Conservation (phyloP, 2,797 vertebrate species). For the Gymnocypris eckloni region DNA sequence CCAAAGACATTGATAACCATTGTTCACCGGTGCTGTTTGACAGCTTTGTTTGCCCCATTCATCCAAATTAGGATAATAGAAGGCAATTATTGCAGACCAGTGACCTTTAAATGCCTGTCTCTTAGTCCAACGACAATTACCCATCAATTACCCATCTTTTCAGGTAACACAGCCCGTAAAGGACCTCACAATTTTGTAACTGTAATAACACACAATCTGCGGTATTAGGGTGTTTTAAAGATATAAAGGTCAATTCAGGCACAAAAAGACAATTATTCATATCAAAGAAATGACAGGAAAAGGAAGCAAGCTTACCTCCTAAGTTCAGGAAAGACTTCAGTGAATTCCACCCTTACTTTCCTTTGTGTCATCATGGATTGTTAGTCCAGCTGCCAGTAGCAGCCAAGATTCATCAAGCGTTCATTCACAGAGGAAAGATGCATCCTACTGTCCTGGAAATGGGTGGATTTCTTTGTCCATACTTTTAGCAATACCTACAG, state of each 20-base stretch:
- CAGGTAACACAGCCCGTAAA: background rate
- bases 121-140: conserved; percentile 35
- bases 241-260: background rate
- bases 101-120: conserved; percentile 58
- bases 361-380: conserved; percentile 24
- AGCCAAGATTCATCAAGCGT: conserved; percentile 16
- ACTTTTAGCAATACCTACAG: background rate
- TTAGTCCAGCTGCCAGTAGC: conserved; percentile 35
- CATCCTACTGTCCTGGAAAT: conserved; percentile 11
- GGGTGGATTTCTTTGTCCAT: background rate
- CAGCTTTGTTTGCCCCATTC: conserved; percentile 68
- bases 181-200: conserved; percentile 8
- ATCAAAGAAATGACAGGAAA: conserved; percentile 38
- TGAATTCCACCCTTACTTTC: conserved; percentile 27
- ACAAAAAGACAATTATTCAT: background rate
- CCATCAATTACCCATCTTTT: conserved; percentile 48
- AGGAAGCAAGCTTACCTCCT: background rate
- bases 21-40: conserved; percentile 57
- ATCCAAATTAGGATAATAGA: conserved; percentile 67
- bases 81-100: conserved; percentile 66
- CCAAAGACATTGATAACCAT: conserved; percentile 53
- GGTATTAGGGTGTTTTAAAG: conserved; percentile 15
- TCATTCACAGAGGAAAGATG: conserved; percentile 28
- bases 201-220: conserved; percentile 16
- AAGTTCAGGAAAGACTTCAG: conserved; percentile 8